Conservation (phyloP, 2,797 vertebrate species). For the Peromyscus melanophrys region DNA sequence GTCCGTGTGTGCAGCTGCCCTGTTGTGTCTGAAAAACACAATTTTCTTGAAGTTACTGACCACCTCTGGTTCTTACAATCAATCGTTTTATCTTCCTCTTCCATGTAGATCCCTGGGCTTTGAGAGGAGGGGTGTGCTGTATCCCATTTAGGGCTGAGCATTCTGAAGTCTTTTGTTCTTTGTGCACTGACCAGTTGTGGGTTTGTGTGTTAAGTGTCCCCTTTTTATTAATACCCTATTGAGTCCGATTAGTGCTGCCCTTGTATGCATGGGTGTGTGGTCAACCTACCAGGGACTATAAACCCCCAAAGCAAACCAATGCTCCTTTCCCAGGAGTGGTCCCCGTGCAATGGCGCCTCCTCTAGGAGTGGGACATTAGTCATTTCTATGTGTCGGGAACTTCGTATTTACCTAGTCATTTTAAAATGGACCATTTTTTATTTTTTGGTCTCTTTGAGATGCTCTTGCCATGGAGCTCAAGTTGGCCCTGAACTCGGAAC, state of each 20-base stretch:
- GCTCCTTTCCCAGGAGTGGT: background rate
- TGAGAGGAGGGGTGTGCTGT: background rate
- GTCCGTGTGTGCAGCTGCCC: background rate
- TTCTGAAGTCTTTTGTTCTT: background rate
- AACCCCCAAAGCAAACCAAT: background rate
- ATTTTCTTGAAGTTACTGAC: background rate
- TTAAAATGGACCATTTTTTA: background rate
- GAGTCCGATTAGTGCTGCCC: background rate
- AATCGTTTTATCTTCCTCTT: background rate
- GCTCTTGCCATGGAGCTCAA: background rate
- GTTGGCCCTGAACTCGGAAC: background rate
- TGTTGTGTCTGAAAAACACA: background rate
- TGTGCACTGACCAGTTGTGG: background rate
- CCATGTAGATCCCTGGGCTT: background rate
- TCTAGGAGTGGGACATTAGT: background rate
- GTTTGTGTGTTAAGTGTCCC: background rate
- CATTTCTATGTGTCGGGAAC: background rate
- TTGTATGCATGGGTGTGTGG: background rate
- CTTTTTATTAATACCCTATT: background rate
- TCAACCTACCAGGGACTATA: background rate
- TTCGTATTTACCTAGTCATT: background rate
- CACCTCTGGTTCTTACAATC: background rate
- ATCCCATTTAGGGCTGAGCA: background rate
- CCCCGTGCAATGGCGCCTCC: background rate
- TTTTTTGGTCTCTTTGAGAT: background rate